These are phyloP conservation scores for Tetraodon nigroviridis DNA, from an alignment of 2,113 vertebrate genomes.

Conservation along the genomic window DNA sequence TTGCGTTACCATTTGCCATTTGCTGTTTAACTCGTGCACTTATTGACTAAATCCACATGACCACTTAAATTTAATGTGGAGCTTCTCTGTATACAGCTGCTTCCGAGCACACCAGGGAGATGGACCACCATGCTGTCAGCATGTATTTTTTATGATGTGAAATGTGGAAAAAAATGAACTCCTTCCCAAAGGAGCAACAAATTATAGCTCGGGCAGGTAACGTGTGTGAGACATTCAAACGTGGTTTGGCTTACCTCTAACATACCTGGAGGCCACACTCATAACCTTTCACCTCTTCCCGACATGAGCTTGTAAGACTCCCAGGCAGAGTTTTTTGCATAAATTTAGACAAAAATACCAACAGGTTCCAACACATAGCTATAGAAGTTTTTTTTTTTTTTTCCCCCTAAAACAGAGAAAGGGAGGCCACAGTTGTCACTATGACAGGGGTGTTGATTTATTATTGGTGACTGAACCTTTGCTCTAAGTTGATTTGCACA, in stretches of 20 bases:
- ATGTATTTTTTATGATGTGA: no score
- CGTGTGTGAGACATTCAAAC: background rate
- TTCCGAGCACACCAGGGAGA: no score
- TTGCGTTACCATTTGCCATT: no score
- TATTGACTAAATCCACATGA: no score
- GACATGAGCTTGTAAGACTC: slow-evolving; percentile 33
- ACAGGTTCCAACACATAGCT: slow-evolving; percentile 49
- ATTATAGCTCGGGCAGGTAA: no score
- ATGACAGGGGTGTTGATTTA: slow-evolving; percentile 14
- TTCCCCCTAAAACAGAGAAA: slow-evolving; percentile 21
- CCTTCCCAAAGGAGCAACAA: no score
- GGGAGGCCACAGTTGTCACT: slow-evolving; percentile 22
- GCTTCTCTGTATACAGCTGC: no score
- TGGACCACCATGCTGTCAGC: no score
- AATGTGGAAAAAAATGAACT: no score
- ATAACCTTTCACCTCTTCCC: slow-evolving; percentile 53
- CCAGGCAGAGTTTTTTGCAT: slow-evolving; percentile 17
- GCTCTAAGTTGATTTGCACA: slow-evolving; percentile 30
- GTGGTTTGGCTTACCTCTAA: slow-evolving; percentile 7
- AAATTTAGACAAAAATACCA: slow-evolving; percentile 17
- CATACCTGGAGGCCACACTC: slow-evolving; percentile 39
- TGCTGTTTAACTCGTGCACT: no score
- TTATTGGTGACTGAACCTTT: slow-evolving; percentile 45
- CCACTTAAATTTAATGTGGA: no score
- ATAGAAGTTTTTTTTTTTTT: slow-evolving; percentile 34